These are phyloP conservation scores for Noctua pronuba DNA, from an alignment of 2,888 invertebrate genomes.

Conservation along the genomic window DNA sequence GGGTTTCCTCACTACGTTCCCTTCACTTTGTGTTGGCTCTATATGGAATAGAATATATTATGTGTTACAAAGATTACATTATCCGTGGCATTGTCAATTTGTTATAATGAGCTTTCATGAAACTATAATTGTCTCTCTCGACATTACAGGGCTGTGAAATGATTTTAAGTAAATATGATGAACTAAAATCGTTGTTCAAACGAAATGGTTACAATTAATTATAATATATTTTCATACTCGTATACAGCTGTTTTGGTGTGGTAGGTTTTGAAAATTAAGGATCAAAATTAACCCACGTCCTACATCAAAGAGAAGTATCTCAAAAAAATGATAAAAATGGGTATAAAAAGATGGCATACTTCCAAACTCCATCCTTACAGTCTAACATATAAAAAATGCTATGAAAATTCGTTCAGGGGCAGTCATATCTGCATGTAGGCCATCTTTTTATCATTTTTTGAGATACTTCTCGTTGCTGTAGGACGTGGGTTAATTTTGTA, in stretches of 20 bases:
- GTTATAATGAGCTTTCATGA: constrained; percentile 13
- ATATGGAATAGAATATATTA: constrained; percentile 57
- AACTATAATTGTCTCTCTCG: background rate
- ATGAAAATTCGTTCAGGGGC: too few relatives aligned
- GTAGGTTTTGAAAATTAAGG: background rate
- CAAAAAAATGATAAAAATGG: too few relatives aligned
- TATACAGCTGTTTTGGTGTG: background rate
- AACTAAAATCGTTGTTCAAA: background rate
- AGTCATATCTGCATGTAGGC: too few relatives aligned
- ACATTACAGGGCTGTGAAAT: background rate
- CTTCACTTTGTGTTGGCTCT: constrained; percentile 59
- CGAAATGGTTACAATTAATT: background rate
- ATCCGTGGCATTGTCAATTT: constrained; percentile 31
- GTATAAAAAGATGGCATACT: too few relatives aligned
- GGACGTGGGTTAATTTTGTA: too few relatives aligned
- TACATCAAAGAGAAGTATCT: too few relatives aligned
- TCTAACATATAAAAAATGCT: too few relatives aligned
- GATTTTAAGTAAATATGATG: background rate
- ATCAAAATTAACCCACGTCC: too few relatives aligned
- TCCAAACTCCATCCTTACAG: too few relatives aligned
- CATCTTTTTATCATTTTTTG: too few relatives aligned
- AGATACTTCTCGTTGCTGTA: too few relatives aligned
- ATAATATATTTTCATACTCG: background rate
- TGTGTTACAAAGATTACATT: constrained; percentile 46
- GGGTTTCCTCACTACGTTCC: constrained; percentile 60